phyloP scores from a whole-genome alignment of 2,797 vertebrate genomes.

The Parauchenoglanis ngamensis region DNA sequence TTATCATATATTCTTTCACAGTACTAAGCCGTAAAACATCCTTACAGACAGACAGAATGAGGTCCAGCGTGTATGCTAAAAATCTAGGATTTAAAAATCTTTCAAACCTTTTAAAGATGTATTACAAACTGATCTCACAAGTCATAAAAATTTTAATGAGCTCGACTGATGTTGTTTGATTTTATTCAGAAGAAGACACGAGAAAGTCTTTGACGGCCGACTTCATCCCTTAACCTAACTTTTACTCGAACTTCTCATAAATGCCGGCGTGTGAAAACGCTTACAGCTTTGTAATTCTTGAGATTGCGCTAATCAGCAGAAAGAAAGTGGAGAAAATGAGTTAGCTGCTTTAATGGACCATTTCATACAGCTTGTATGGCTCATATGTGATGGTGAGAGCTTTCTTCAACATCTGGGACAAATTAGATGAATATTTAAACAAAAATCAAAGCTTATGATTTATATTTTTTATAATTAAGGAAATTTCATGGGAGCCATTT shows the following conservation, averaged over 20 bases:
- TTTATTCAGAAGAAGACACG: not conserved
- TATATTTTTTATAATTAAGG: not conserved
- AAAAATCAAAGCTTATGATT: not conserved
- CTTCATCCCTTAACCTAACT: not conserved
- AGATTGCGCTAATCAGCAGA: not conserved
- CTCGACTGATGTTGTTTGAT: not conserved
- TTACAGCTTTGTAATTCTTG: not conserved
- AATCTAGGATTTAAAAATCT: not conserved
- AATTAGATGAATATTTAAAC: not conserved
- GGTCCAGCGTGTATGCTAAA: not conserved
- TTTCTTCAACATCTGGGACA: not conserved
- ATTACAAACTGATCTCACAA: not conserved
- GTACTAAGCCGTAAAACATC: not conserved
- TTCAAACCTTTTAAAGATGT: not conserved
- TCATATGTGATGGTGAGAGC: not conserved
- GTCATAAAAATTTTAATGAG: not conserved
- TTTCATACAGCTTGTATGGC: not conserved
- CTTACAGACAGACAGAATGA: not conserved
- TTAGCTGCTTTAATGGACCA: not conserved
- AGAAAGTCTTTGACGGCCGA: not conserved
- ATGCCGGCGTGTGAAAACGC: not conserved
- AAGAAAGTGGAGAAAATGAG: not conserved
- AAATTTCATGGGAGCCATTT: not conserved
- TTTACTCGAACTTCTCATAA: not conserved
- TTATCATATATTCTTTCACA: not conserved